These are phyloP conservation scores for Halocynthia aurantium DNA, from an alignment of 23 tunicate genomes.

Conservation along the genomic window DNA sequence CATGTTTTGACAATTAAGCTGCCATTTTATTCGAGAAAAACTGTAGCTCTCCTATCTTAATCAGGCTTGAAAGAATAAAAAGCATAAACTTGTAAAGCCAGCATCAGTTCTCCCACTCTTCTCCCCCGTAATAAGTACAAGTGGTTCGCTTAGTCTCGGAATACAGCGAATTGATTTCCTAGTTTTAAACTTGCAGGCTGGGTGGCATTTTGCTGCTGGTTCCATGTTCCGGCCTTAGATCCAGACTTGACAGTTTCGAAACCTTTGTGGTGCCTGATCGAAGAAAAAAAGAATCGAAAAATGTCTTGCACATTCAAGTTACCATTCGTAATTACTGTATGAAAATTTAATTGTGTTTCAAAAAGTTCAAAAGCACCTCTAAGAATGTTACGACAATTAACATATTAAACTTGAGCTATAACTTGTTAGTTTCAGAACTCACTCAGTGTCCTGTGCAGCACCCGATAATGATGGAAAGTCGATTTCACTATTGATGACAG, in stretches of 20 bases:
- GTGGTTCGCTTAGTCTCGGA: conserved; percentile 3
- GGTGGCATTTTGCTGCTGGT: conserved; percentile 32
- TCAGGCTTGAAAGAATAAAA: no score
- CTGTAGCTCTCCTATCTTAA: no score
- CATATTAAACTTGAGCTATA: no score
- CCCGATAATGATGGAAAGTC: conserved; percentile 72
- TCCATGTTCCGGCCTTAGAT: conserved; percentile 32
- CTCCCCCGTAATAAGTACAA: no score
- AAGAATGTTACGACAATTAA: no score
- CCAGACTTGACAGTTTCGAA: conserved; percentile 75
- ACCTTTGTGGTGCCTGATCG: conserved; percentile 36
- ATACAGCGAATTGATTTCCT: conserved; percentile 62
- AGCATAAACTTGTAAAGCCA: no score
- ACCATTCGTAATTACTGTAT: no score
- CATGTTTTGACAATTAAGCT: no score
- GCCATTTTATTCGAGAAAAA: no score
- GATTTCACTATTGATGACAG: conserved; percentile 64
- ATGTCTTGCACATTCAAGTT: background rate
- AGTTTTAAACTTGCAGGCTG: conserved; percentile 33
- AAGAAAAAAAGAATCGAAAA: background rate
- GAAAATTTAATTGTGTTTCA: no score
- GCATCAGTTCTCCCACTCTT: no score
- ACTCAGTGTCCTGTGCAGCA: conserved; percentile 67
- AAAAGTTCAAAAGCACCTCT: no score
- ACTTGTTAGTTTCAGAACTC: conserved; percentile 1